phyloP scores from a whole-genome alignment of 2,888 invertebrate genomes.

The Agriopis marginaria region DNA sequence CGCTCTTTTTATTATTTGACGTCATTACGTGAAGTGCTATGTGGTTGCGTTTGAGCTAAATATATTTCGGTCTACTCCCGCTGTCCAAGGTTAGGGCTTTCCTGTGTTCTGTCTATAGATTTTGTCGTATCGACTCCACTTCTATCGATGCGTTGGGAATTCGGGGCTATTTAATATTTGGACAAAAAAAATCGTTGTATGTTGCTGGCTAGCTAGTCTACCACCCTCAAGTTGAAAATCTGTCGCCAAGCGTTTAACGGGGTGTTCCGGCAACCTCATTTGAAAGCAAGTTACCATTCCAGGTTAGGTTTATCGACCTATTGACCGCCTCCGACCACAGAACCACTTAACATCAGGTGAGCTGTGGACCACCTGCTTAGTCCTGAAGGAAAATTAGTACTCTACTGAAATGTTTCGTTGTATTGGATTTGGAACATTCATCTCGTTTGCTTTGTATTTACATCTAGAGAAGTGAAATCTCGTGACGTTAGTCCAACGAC shows the following conservation, averaged over 20 bases:
- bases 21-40: constrained; percentile 34
- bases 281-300: too few relatives aligned
- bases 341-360: too few relatives aligned
- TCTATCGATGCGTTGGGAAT: neutral
- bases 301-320: too few relatives aligned
- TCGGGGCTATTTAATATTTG: neutral
- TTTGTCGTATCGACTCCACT: neutral
- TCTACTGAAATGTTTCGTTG: too few relatives aligned
- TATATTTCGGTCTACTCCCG: constrained; percentile 36
- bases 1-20: constrained; percentile 42
- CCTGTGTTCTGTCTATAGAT: constrained; percentile 13
- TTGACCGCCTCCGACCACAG: too few relatives aligned
- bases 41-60: constrained; percentile 36
- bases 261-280: too few relatives aligned
- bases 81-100: constrained; percentile 37
- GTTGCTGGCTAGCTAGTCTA: too few relatives aligned
- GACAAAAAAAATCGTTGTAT: too few relatives aligned
- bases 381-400: too few relatives aligned
- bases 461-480: constrained; percentile 20
- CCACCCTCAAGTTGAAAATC: too few relatives aligned
- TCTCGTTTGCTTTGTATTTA: constrained; percentile 3
- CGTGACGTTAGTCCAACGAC: constrained; percentile 8
- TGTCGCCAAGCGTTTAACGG: too few relatives aligned
- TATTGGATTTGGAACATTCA: neutral
- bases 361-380: too few relatives aligned